Base-by-base conservation (phyloP, 2,797 vertebrate species). In the Phalanger gymnotis region DNA sequence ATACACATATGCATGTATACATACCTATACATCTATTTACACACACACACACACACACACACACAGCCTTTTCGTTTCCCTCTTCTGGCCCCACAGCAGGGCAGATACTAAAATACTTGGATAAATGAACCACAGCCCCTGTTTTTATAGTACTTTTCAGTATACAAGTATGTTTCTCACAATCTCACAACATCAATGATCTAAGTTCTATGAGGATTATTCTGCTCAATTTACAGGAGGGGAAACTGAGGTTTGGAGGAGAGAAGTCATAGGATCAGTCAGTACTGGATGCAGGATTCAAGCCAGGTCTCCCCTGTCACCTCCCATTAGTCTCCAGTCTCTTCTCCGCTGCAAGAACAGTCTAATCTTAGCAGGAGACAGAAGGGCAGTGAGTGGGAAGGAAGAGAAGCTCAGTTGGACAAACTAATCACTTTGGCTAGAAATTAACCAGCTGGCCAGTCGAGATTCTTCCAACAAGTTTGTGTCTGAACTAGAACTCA, bases 341-440 rank as follows among this genome's bases (percentile, higher is more conserved):
- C 95, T 53, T 96, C 61, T 40, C n/a, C 66, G 53, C 9, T 13
- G 14, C 30, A 47, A 87, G 10, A 87, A 51, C 40, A 51, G 22
- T 87, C 25, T 87, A 4, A 87, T 87, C 40, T 47, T 87, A 87
- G 73, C 22, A 54, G 54, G 95, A 95, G 95, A 93, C 95, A 90
- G 95, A 13, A 25, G 54, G 91, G 56, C 93, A 93, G 31, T 54
- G 73, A 57, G 90, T 47, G 66, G 94, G 66, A 51, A 2, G 93
- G 54, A 87, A 93, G 53, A 94, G 89, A 25, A 92, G 73, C 91
- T 66, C 92, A 51, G 47, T 58, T 28, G 93, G 28, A 91, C 66
- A 12, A 90, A 87, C 92, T 55, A 89, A 56, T 28, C 40, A 34
- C 81, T 92, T 91, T 96, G 57, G 94, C 93, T 95, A 61, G 94